Base-by-base conservation (phyloP, 2,888 invertebrate genomes). In the Muscina levida region DNA sequence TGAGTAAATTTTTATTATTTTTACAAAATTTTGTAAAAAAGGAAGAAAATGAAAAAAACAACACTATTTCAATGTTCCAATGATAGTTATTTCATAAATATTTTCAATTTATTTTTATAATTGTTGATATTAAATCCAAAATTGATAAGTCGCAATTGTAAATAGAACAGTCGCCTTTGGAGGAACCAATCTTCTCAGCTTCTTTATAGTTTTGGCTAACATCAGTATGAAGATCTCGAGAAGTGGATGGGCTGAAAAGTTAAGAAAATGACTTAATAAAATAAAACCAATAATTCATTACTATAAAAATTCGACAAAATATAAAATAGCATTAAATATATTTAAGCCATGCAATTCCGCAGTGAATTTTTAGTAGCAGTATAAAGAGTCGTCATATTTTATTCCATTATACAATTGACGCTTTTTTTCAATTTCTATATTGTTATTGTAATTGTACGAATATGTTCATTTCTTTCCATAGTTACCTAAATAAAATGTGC, bases 401-500 rank as follows among this genome's bases (percentile, higher is more conserved):
- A n/a, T n/a, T n/a, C n/a, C n/a, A n/a, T n/a, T n/a, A n/a, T n/a
- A n/a, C n/a, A n/a, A n/a, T n/a, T n/a, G n/a, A n/a, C n/a, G n/a
- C n/a, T n/a, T n/a, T n/a, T n/a, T n/a, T n/a, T n/a, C n/a, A n/a
- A n/a, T n/a, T n/a, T n/a, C 37, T 37, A 37, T 37, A 37, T 6
- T 6, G 37, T 10, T 10, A 37, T 37, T 37, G 4, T 6, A 37
- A 37, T 37, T 37, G 5, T 4, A 4, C 37, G 37, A 37, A 37
- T 37, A 37, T 10, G 37, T 37, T 13, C n/a, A n/a, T n/a, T n/a
- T n/a, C n/a, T n/a, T n/a, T 15, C 11, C 26, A 11, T 24, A 67
- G n/a, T 62, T 83, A 89, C 88, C 87, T 87, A 2, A 89, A 77
- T 8, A 89, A 17, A 15, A 88, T 82, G 51, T 89, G 87, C 31